Percentiles rank a stretch among this genome's conserved stretches.
phyloP scores from a whole-genome alignment of 2,113 vertebrate genomes.

The Pyrgilauda ruficollis region DNA sequence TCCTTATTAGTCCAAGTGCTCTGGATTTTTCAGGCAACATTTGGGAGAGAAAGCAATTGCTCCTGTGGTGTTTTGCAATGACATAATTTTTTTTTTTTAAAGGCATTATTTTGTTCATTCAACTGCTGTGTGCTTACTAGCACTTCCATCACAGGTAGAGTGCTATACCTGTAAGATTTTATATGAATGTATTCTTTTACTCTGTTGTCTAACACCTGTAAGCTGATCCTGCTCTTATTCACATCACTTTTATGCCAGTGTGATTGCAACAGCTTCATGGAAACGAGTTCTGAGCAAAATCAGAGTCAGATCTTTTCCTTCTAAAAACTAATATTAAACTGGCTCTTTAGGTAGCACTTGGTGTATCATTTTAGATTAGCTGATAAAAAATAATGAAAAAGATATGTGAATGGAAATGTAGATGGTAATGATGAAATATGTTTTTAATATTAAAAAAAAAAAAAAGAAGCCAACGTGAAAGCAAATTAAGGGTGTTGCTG shows the following conservation, averaged over 20 bases:
- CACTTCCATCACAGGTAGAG: background rate
- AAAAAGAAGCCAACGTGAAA: background rate
- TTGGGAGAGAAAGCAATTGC: slow-evolving; percentile 36
- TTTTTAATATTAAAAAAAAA: background rate
- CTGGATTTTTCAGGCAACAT: slow-evolving; percentile 9
- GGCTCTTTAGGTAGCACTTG: slow-evolving; percentile 48
- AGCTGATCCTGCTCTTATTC: slow-evolving; percentile 14
- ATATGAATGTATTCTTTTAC: background rate
- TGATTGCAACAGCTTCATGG: background rate
- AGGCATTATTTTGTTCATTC: slow-evolving; percentile 5
- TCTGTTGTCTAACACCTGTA: background rate
- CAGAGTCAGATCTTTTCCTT: background rate
- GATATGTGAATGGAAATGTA: slow-evolving; percentile 10
- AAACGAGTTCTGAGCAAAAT: background rate
- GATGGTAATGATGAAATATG: background rate
- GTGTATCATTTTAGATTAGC: slow-evolving; percentile 52
- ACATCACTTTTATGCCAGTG: background rate
- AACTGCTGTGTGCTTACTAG: background rate
- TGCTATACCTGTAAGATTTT: background rate
- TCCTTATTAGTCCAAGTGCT: slow-evolving; percentile 28
- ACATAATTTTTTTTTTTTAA: background rate
- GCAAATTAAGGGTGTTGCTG: background rate
- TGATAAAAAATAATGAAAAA: slow-evolving; percentile 57
- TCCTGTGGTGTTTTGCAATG: background rate
- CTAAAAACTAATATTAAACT: slow-evolving; percentile 29